Evolutionary conservation across 2,113 vertebrate genomes (phyloP).

Genomic region (Lasiurus borealis): DNA sequence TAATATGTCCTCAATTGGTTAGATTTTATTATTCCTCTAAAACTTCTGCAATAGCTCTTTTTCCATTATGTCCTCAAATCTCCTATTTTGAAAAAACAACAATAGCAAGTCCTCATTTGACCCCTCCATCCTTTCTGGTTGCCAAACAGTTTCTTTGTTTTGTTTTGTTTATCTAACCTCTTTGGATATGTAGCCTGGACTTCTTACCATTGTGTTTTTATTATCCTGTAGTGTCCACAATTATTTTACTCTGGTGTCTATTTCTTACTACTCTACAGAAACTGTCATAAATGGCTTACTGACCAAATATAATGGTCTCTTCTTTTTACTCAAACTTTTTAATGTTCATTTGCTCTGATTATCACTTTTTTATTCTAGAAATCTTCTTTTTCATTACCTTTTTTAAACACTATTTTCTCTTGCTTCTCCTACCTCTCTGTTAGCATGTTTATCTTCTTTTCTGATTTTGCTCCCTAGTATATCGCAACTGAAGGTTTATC

Average conservation of each 20-base stretch:
- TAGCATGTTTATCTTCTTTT: not conserved
- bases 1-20: not conserved
- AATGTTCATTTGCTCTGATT: conserved; percentile 2
- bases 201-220: conserved; percentile 32
- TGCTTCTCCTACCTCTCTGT: not conserved
- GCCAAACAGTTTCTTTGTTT: not conserved
- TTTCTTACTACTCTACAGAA: conserved; percentile 33
- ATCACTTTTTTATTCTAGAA: not conserved
- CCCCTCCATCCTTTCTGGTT: not conserved
- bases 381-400: not conserved
- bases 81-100: conserved; percentile 1
- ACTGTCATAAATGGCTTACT: conserved; percentile 36
- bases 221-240: not conserved
- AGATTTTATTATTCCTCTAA: conserved; percentile 22
- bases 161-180: not conserved
- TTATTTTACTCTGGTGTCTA: conserved; percentile 22
- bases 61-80: conserved; percentile 7
- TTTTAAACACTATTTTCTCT: not conserved
- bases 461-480: not conserved
- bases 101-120: conserved; percentile 33
- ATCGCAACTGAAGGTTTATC: not conserved
- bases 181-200: not conserved
- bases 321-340: not conserved
- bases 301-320: not conserved
- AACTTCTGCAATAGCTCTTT: not conserved